Conservation (phyloP, 2,113 vertebrate species). For the Marmota monax region DNA sequence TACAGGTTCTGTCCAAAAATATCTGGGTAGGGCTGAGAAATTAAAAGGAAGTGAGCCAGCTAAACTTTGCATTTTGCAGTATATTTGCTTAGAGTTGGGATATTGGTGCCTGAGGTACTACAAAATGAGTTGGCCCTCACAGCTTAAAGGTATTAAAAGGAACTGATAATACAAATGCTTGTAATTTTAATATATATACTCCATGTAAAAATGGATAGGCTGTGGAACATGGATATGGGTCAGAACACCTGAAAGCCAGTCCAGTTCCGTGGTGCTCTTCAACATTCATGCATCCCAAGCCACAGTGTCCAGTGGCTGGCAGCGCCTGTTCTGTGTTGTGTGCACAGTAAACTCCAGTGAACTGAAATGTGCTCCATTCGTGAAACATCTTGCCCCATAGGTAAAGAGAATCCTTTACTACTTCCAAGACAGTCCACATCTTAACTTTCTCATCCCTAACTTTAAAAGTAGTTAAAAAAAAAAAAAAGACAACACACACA, state of each 20-base stretch:
- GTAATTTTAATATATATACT: background rate
- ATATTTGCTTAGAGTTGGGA: background rate
- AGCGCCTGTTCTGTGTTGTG: background rate
- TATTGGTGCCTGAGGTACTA: background rate
- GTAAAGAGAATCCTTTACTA: conserved; percentile 34
- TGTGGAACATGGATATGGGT: background rate
- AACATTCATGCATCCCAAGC: background rate
- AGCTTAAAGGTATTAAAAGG: background rate
- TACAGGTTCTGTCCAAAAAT: conserved; percentile 37
- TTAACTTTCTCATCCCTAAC: background rate
- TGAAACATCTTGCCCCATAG: background rate
- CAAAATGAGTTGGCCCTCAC: background rate
- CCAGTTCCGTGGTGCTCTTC: background rate
- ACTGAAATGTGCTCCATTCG: background rate
- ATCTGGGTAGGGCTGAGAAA: conserved; percentile 44
- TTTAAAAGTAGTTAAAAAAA: background rate
- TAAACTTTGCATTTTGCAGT: conserved; percentile 18
- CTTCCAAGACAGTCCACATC: background rate
- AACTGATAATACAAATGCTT: background rate
- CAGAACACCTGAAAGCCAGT: background rate
- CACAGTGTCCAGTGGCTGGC: background rate
- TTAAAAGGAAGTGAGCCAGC: conserved; percentile 40
- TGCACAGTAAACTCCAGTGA: background rate
- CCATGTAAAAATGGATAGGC: background rate
- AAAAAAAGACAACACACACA: background rate